A percentile compares a stretch with the other conserved stretches of the same genome.
phyloP scores from a whole-genome alignment of 1,140 invertebrate genomes.

The Calycopis cecrops region DNA sequence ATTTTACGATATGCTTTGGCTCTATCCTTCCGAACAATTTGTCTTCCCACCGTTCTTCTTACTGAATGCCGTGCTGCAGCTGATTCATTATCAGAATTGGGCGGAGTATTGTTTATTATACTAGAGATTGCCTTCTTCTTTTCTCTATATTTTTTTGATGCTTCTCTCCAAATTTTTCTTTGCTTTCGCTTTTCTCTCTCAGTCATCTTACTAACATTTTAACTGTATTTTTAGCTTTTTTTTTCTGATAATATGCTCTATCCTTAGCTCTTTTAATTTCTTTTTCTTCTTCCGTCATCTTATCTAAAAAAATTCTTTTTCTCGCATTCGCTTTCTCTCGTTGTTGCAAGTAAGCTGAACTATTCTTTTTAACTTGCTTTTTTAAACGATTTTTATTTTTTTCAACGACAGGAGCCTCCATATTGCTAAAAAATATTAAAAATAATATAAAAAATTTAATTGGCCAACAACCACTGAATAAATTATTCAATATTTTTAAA shows the following conservation, averaged over 20 bases:
- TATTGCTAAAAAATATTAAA: constrained; percentile 11
- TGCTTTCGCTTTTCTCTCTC: constrained; percentile 16
- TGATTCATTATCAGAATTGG: constrained; percentile 16
- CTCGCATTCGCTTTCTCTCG: constrained; percentile 8
- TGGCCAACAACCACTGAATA: constrained; percentile 1
- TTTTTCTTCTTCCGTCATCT: constrained; percentile 12
- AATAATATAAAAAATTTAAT: not conserved
- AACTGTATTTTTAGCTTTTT: constrained; percentile 13
- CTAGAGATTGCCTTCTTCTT: constrained; percentile 11
- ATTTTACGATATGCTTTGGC: constrained; percentile 16
- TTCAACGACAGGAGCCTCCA: constrained; percentile 7
- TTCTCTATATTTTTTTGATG: constrained; percentile 18
- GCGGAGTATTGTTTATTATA: constrained; percentile 16
- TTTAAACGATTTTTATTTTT: constrained; percentile 7
- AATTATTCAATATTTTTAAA: too few species aligned
- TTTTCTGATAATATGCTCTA: constrained; percentile 15
- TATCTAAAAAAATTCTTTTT: constrained; percentile 15
- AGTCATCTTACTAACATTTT: constrained; percentile 13
- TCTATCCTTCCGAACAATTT: constrained; percentile 13
- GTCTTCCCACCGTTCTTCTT: constrained; percentile 17
- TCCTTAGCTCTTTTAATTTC: constrained; percentile 15
- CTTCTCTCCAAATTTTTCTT: constrained; percentile 15
- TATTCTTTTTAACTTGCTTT: constrained; percentile 11
- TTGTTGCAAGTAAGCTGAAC: constrained; percentile 10
- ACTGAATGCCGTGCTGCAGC: constrained; percentile 1